Percentiles rank a stretch among this genome's conserved stretches.
Evolutionary conservation across 2,797 vertebrate genomes (phyloP).

Genomic region (Lagorchestes hirsutus): DNA sequence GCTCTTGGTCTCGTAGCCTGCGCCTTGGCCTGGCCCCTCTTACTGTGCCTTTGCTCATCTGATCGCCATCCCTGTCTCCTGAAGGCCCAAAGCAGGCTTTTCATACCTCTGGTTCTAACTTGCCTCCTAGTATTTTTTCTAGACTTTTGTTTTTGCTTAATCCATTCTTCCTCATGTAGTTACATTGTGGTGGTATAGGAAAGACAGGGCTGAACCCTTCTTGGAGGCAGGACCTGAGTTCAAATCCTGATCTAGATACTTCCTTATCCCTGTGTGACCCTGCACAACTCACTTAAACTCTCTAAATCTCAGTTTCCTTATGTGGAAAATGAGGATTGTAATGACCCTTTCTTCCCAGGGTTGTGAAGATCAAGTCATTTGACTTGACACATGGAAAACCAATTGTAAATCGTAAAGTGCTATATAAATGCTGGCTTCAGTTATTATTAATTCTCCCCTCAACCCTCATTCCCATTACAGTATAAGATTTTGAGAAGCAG

Average conservation of each 20-base stretch:
- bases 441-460: too few species aligned
- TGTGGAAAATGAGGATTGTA: background rate
- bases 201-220: background rate
- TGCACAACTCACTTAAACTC: background rate
- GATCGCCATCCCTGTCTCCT: background rate
- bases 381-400: background rate
- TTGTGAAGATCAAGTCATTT: too few species aligned
- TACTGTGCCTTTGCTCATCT: background rate
- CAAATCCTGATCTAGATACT: background rate
- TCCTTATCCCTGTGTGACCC: background rate
- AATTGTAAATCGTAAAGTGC: background rate
- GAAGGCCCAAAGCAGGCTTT: background rate
- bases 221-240: background rate
- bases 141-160: background rate
- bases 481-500: background rate
- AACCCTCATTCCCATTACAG: too few species aligned
- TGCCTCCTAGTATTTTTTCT: background rate
- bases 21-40: background rate
- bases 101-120: background rate
- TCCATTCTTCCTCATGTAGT: background rate
- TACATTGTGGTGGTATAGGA: background rate
- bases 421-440: too few species aligned
- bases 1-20: accelerated
- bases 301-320: background rate
- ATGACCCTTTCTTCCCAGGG: background rate